Evolutionary conservation across 2,113 vertebrate genomes (phyloP).

Genomic region (Chrysochloris asiatica): DNA sequence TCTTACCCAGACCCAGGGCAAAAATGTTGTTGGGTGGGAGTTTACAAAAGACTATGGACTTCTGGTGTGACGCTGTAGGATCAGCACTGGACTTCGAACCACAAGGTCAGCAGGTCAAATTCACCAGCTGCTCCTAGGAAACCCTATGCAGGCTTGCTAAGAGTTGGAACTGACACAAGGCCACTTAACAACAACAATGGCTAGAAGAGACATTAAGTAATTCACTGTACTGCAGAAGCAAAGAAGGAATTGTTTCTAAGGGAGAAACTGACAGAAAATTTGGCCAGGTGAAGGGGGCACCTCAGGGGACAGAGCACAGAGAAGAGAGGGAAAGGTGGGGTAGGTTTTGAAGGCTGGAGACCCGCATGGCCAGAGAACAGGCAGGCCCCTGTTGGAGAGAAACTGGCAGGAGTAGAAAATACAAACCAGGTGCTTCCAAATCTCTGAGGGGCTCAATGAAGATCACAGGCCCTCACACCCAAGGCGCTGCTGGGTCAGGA

Average conservation of each 20-base stretch:
- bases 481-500: neutral
- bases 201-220: too few species aligned
- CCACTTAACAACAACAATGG: too few species aligned
- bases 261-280: neutral
- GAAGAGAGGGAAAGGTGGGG: neutral
- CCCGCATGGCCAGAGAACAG: neutral
- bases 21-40: too few species aligned
- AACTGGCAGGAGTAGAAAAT: neutral
- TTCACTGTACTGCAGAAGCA: too few species aligned
- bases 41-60: too few species aligned
- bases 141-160: too few species aligned
- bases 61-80: too few species aligned
- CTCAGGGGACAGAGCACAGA: neutral
- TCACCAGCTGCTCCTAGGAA: too few species aligned
- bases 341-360: neutral
- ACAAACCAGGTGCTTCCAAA: neutral
- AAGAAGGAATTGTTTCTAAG: neutral
- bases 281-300: neutral
- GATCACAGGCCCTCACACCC: neutral
- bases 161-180: too few species aligned
- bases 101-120: too few species aligned
- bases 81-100: too few species aligned
- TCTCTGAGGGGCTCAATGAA: neutral
- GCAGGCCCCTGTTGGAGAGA: neutral
- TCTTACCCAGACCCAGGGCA: too few species aligned